These are phyloP conservation scores for Octopus sinensis DNA, from an alignment of 1,140 invertebrate species.

Conservation along the genomic window DNA sequence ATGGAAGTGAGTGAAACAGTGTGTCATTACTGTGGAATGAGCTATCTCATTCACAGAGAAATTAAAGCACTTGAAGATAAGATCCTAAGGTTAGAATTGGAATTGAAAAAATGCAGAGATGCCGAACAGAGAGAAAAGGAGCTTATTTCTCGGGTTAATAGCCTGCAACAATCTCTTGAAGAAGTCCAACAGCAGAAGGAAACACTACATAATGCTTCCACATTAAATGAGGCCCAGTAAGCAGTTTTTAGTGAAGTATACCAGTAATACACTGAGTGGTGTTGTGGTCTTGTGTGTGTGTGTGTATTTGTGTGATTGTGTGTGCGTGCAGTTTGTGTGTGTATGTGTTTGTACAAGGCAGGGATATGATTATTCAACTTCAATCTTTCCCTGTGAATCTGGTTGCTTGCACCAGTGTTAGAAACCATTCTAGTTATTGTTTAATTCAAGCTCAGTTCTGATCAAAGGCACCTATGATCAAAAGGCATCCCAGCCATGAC, in stretches of 20 bases:
- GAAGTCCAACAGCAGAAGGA: slow-evolving; percentile 9
- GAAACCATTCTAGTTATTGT: no score
- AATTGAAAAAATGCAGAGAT: slow-evolving; percentile 40
- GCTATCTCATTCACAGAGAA: slow-evolving; percentile 56
- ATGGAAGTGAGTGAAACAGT: slow-evolving; percentile 52
- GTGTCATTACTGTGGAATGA: slow-evolving; percentile 56
- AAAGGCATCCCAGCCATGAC: no score
- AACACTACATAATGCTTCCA: neutral
- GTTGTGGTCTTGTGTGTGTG: no score
- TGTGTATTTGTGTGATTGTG: no score
- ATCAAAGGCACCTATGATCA: no score
- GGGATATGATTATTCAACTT: no score
- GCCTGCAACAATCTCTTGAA: neutral
- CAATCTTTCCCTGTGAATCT: no score
- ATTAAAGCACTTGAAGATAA: slow-evolving; percentile 55
- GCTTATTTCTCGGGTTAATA: slow-evolving; percentile 31
- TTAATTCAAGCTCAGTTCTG: no score
- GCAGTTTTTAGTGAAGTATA: neutral
- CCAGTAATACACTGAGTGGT: neutral
- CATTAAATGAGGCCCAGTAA: neutral
- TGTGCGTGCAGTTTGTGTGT: no score
- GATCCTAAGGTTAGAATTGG: slow-evolving; percentile 37
- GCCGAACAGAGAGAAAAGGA: slow-evolving; percentile 38
- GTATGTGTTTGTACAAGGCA: no score
- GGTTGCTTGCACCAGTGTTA: no score